A percentile compares a stretch with the other conserved stretches of the same genome.
phyloP scores from a whole-genome alignment of 2,888 invertebrate genomes.

The Polymixis flavicincta region DNA sequence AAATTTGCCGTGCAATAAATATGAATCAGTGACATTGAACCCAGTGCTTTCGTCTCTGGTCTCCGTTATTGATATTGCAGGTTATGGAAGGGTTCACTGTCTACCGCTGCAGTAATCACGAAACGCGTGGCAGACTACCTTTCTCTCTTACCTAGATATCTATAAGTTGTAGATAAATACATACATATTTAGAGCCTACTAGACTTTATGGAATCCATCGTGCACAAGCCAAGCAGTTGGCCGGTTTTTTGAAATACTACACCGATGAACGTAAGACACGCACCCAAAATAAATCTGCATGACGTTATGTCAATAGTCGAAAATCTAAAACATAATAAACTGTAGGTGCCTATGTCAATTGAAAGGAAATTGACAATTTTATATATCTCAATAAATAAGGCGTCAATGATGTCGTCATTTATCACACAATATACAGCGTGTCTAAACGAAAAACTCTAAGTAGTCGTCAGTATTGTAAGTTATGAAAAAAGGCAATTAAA shows the following conservation, averaged over 20 bases:
- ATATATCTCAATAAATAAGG: slow-evolving; percentile 16
- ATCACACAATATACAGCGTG: slow-evolving; percentile 27
- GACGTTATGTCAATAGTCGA: neutral
- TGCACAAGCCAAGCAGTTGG: neutral
- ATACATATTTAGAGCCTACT: neutral
- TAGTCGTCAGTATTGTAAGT: neutral
- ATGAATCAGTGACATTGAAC: neutral
- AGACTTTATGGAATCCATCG: neutral
- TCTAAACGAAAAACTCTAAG: neutral
- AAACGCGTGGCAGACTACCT: slow-evolving; percentile 69
- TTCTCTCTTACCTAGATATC: slow-evolving; percentile 56
- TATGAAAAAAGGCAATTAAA: no score
- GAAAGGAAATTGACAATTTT: slow-evolving; percentile 14
- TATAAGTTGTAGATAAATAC: neutral
- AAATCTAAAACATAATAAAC: slow-evolving; percentile 33
- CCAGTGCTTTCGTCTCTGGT: neutral
- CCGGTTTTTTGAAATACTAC: neutral
- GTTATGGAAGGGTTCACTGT: slow-evolving; percentile 65
- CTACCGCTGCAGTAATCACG: slow-evolving; percentile 59
- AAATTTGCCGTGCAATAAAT: neutral
- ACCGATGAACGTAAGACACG: neutral
- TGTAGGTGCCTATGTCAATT: slow-evolving; percentile 15
- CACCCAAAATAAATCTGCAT: neutral
- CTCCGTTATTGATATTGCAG: slow-evolving; percentile 52
- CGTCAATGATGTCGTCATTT: slow-evolving; percentile 14